Evolutionary conservation across 2,888 invertebrate genomes (phyloP).

Genomic region (Athalia cordata): DNA sequence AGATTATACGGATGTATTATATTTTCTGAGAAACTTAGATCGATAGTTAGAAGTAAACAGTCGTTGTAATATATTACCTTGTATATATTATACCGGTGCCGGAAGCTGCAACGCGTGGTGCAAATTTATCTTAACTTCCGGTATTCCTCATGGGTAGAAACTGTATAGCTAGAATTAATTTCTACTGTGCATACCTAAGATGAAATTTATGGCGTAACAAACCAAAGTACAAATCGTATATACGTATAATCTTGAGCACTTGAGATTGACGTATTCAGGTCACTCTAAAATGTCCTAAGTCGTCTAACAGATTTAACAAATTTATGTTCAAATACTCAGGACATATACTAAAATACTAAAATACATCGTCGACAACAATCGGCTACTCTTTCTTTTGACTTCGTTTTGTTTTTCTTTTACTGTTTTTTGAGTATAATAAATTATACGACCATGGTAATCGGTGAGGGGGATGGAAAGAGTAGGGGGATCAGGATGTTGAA

Average conservation of each 20-base stretch:
- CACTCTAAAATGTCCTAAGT: no score
- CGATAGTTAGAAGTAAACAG: background rate
- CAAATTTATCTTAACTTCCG: conserved; percentile 28
- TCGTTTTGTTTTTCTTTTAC: no score
- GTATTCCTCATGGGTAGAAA: background rate
- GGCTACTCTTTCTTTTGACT: no score
- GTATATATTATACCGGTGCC: background rate
- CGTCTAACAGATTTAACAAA: no score
- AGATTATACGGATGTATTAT: no score
- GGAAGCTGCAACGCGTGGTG: conserved; percentile 10
- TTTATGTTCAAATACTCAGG: no score
- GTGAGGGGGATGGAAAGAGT: background rate
- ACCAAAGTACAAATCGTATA: background rate
- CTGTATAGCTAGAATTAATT: conserved; percentile 19
- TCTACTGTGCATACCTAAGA: background rate
- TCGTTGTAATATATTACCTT: conserved; percentile 7
- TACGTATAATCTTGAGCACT: background rate
- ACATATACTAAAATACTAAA: no score
- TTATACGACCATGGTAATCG: no score
- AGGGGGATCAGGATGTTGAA: background rate
- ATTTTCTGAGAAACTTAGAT: no score
- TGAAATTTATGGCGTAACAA: background rate
- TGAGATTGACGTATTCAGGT: no score
- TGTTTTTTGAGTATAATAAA: no score
- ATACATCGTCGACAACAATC: no score